Evolutionary conservation across 2,113 vertebrate genomes (phyloP).

Genomic region (Machaerirhynchus nigripectus): DNA sequence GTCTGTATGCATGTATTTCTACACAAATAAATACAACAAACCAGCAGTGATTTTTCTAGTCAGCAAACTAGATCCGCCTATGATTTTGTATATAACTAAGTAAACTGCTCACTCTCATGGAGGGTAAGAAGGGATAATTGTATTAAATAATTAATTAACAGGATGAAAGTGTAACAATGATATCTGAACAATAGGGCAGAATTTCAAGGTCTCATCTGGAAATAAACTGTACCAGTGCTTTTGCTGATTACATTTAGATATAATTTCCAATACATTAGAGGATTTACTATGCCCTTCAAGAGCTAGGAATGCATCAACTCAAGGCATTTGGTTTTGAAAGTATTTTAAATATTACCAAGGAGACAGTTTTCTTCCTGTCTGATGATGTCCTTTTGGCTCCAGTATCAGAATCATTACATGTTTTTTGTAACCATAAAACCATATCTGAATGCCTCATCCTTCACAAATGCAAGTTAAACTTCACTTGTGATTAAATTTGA

Average conservation of each 20-base stretch:
- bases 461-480: constrained; percentile 67
- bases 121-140: neutral
- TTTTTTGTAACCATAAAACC: constrained; percentile 48
- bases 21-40: neutral
- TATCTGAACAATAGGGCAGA: constrained; percentile 31
- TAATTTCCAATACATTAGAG: constrained; percentile 66
- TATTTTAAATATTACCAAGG: constrained; percentile 68
- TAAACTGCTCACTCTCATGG: neutral
- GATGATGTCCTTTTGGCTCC: constrained; percentile 69
- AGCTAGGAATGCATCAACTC: constrained; percentile 50
- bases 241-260: constrained; percentile 54
- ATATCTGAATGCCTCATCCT: constrained; percentile 42
- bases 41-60: neutral
- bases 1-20: neutral
- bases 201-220: constrained; percentile 54
- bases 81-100: neutral
- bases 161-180: constrained; percentile 40
- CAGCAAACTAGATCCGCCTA: neutral
- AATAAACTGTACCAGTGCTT: constrained; percentile 38
- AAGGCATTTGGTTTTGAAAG: constrained; percentile 54
- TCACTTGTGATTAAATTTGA: constrained; percentile 67
- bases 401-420: constrained; percentile 57
- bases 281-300: constrained; percentile 29
- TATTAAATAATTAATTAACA: constrained; percentile 51
- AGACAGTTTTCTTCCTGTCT: constrained; percentile 68